Evolutionary conservation across 1,140 invertebrate genomes (phyloP).

Genomic region (Drosophila saltans): DNA sequence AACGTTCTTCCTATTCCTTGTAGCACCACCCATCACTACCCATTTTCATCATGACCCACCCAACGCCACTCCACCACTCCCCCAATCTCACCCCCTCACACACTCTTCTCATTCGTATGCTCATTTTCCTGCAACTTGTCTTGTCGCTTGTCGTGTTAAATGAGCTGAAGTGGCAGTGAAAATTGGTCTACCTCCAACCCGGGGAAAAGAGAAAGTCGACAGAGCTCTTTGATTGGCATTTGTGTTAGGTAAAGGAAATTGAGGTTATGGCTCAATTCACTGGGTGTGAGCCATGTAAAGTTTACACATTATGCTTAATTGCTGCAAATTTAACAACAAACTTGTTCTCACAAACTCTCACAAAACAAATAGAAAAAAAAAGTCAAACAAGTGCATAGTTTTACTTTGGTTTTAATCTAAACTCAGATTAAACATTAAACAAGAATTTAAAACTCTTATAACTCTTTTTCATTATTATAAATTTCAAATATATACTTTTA

Average conservation of each 20-base stretch:
- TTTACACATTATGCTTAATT: slow-evolving; percentile 11
- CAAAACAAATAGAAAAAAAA: background rate
- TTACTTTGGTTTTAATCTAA: background rate
- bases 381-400: background rate
- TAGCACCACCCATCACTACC: background rate
- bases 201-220: background rate
- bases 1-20: background rate
- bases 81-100: too few relatives aligned
- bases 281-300: slow-evolving; percentile 12
- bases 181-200: slow-evolving; percentile 3
- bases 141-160: slow-evolving; percentile 33
- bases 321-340: slow-evolving; percentile 10
- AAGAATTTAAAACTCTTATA: too few relatives aligned
- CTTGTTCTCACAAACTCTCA: background rate
- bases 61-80: background rate
- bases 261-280: slow-evolving; percentile 17
- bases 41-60: background rate
- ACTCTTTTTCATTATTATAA: too few relatives aligned
- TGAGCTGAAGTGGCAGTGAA: slow-evolving; percentile 31
- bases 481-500: too few relatives aligned
- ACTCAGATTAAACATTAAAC: too few relatives aligned
- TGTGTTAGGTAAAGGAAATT: slow-evolving; percentile 13
- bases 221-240: slow-evolving; percentile 14
- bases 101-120: background rate
- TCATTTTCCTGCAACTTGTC: slow-evolving; percentile 22